Conservation (phyloP, 1,140 invertebrate species). For the Lepeophtheirus salmonis region DNA sequence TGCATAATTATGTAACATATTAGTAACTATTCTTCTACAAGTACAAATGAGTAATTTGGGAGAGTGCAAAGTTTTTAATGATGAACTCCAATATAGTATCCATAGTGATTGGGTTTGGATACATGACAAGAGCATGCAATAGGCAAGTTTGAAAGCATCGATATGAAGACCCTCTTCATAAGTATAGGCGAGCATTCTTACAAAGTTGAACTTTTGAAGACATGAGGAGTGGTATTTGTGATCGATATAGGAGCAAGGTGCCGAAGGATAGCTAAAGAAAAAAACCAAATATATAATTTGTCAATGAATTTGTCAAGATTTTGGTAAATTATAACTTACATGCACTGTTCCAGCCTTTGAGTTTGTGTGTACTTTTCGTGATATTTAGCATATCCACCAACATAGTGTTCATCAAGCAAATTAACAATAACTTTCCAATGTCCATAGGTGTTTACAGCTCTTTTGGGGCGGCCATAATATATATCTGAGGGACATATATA, state of each 20-base stretch:
- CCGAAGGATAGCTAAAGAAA: constrained; percentile 22
- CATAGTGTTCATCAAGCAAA: constrained; percentile 19
- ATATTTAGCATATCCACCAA: constrained; percentile 15
- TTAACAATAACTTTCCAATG: constrained; percentile 24
- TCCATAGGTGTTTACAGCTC: constrained; percentile 25
- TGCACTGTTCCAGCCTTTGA: constrained; percentile 24
- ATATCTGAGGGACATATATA: constrained; percentile 26
- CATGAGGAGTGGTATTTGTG: constrained; percentile 21
- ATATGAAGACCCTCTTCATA: constrained; percentile 24
- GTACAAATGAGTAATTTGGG: too few species aligned
- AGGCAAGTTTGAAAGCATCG: constrained; percentile 24
- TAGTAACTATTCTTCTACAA: too few species aligned
- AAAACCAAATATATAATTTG: neutral
- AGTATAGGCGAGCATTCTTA: constrained; percentile 23
- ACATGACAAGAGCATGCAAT: constrained; percentile 23
- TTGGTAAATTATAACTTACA: constrained; percentile 20
- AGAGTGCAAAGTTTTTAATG: too few species aligned
- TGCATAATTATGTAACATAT: too few species aligned
- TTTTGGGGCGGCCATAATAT: constrained; percentile 23
- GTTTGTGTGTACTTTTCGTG: constrained; percentile 23
- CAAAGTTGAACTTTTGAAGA: constrained; percentile 25
- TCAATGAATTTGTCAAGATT: neutral
- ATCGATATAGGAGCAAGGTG: constrained; percentile 23
- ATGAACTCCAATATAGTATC: constrained; percentile 5
- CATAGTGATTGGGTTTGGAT: constrained; percentile 15